Base-by-base conservation (phyloP, 2,888 invertebrate species). In the Scaptodrosophila latifasciaeformis region DNA sequence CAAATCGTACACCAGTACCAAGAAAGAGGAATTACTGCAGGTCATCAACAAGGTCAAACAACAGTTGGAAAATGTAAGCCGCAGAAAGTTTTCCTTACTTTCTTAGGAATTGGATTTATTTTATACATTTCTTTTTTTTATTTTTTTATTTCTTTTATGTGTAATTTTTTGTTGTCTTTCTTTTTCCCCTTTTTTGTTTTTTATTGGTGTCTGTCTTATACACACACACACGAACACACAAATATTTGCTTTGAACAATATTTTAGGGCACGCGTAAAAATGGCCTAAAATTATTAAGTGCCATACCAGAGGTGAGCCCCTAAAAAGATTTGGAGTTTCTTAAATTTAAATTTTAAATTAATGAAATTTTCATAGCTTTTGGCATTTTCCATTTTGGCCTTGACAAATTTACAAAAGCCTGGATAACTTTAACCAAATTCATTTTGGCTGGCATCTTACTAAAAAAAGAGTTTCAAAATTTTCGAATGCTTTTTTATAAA, bases 31-130 rank as follows among this genome's bases (percentile, higher is more conserved):
- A 81, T 88, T 96, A 61, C 91, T 93, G 76, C 90, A 94, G 83
- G 89, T 95, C 74, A 91, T 94, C 70, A 91, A 93, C 79, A 95
- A 96, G 87, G 95, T 95, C 0, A 90, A 94, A 81, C 90, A 92
- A 66, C 95, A 95, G 86, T 86, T 96, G 60, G 95, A 96, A 88
- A 96, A 92, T 84, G 96, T 96, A 85, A 91, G 92, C 89, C 21
- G 42, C 4, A 35, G 5, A 7, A 21, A 37, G 17, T 19, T 24
- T 34, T 24, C n/a, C n/a, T 35, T 51, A 24, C 27, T 13, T 34
- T 30, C n/a, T 18, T 21, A 24, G 2, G 31, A 19, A 13, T 15
- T 15, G n/a, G n/a, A n/a, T n/a, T n/a, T n/a, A n/a, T 34, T 29
- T 12, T 27, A 24, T 50, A 21, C 17, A 13, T 29, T 21, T 40